Evolutionary conservation across 2,113 vertebrate genomes (phyloP).

Genomic region (Macrotus californicus): DNA sequence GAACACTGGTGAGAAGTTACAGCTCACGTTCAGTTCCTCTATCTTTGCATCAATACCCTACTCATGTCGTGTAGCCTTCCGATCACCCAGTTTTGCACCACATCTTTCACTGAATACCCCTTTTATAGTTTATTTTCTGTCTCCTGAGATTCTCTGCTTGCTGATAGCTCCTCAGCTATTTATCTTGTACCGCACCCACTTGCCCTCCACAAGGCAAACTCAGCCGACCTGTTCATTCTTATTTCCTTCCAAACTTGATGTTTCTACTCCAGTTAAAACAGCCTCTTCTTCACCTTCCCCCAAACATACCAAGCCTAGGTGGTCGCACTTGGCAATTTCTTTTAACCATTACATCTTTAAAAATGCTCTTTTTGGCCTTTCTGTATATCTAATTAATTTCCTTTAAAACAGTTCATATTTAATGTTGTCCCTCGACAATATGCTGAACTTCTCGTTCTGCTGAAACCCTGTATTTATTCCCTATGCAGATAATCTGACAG

Average conservation of each 20-base stretch:
- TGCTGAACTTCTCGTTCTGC: background rate
- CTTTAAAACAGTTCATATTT: background rate
- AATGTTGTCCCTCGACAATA: background rate
- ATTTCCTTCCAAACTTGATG: background rate
- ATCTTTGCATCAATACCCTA: background rate
- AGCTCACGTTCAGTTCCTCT: background rate
- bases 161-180: background rate
- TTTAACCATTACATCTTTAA: background rate
- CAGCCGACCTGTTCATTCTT: background rate
- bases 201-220: background rate
- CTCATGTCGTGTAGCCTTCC: background rate
- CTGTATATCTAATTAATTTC: background rate
- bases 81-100: background rate
- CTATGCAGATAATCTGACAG: background rate
- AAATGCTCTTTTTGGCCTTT: background rate
- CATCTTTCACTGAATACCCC: background rate
- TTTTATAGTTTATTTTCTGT: background rate
- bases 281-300: background rate
- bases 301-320: background rate
- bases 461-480: background rate
- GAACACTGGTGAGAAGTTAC: background rate
- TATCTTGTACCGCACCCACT: background rate
- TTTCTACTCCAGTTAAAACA: background rate
- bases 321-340: background rate
- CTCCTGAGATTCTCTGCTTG: background rate